Evolutionary conservation across 2,797 vertebrate genomes (phyloP).

Genomic region (Phalanger gymnotis): DNA sequence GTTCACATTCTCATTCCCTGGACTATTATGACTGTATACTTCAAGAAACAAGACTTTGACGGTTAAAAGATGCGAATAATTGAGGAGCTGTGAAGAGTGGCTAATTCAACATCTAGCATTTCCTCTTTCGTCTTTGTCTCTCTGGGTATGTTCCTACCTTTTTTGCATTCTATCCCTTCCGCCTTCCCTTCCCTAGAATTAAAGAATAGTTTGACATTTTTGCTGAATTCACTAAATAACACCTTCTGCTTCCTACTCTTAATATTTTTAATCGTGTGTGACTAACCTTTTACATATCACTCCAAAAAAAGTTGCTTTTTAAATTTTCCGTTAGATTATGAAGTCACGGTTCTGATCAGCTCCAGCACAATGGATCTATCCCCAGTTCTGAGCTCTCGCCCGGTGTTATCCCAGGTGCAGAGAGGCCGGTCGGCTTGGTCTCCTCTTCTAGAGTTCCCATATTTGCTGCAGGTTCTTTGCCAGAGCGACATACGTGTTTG

Average conservation of each 20-base stretch:
- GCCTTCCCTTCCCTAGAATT: background rate
- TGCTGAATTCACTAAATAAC: background rate
- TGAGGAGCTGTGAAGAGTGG: conserved; percentile 1
- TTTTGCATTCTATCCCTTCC: background rate
- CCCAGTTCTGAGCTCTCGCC: rapidly evolving
- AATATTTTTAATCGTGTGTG: background rate
- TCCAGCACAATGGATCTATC: background rate
- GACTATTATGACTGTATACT: background rate
- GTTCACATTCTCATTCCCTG: background rate
- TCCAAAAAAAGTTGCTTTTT: background rate
- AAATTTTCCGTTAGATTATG: background rate
- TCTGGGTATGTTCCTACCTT: background rate
- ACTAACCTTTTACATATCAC: background rate
- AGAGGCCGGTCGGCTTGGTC: background rate
- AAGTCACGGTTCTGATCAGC: background rate
- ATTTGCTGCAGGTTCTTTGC: background rate
- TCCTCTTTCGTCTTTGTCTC: background rate
- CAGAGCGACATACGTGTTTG: background rate
- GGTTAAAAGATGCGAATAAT: background rate
- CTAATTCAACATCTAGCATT: background rate
- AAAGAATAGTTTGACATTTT: background rate
- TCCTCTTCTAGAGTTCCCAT: background rate
- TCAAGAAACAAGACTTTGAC: conserved; percentile 6
- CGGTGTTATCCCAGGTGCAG: conserved; percentile 73
- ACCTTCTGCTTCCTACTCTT: background rate